These are phyloP conservation scores for Rhinoderma darwinii DNA, from an alignment of 2,113 vertebrate genomes.

Conservation along the genomic window DNA sequence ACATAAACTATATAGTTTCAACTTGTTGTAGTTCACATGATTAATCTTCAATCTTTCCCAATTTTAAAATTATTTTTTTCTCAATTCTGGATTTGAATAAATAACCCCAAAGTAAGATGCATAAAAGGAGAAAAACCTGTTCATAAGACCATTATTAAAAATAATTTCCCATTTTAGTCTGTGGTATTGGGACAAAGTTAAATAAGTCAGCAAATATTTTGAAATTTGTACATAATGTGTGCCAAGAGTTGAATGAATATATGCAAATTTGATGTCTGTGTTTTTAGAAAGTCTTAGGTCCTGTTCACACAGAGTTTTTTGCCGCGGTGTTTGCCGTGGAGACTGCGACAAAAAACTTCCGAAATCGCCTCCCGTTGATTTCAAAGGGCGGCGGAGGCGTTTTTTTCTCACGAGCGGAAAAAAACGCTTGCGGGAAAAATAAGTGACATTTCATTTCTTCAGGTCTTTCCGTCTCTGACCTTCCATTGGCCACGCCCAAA, in stretches of 20 bases:
- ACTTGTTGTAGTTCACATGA: slow-evolving; percentile 70
- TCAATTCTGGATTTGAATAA: slow-evolving; percentile 6
- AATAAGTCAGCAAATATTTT: not conserved
- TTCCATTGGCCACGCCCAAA: no score
- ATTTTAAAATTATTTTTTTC: slow-evolving; percentile 31
- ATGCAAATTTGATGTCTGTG: not conserved
- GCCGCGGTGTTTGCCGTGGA: no score
- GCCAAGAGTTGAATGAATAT: not conserved
- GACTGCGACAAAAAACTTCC: no score
- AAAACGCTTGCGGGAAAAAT: no score
- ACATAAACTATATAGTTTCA: slow-evolving; percentile 64
- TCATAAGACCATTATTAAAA: not conserved
- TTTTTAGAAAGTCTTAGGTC: no score
- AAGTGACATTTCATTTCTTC: no score
- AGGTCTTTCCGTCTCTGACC: no score
- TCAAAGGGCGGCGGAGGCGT: no score
- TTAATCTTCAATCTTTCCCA: slow-evolving; percentile 61
- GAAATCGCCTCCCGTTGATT: no score
- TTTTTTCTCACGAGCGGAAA: no score
- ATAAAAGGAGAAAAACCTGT: not conserved
- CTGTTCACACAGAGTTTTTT: no score
- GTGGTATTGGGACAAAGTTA: not conserved
- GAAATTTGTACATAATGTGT: not conserved
- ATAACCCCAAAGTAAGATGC: not conserved
- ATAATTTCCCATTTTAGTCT: not conserved